Conservation (phyloP, 2,797 vertebrate genomes). For the Thamnophis elegans region DNA sequence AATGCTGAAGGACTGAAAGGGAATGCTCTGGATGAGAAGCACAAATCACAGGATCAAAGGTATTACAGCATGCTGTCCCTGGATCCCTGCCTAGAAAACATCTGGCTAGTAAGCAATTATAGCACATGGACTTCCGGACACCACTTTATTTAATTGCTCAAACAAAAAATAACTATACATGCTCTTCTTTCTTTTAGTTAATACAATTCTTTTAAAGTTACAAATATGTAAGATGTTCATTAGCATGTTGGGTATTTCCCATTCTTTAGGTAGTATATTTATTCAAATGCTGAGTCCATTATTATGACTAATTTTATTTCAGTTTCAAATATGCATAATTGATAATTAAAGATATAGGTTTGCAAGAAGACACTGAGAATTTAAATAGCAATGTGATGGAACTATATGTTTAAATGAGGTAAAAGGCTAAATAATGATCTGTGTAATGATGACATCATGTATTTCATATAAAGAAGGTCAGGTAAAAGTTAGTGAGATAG, state of each 20-base stretch:
- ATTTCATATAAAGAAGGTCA: neutral
- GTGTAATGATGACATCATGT: neutral
- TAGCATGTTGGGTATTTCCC: neutral
- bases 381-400: neutral
- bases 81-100: slow-evolving; percentile 6
- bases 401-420: neutral
- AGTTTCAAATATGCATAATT: neutral
- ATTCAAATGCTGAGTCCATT: neutral
- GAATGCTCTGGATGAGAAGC: neutral
- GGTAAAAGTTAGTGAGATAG: neutral
- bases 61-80: neutral
- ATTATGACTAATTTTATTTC: neutral
- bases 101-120: slow-evolving; percentile 6
- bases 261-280: neutral
- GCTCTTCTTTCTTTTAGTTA: neutral
- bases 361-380: neutral
- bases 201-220: neutral
- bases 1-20: fast-evolving
- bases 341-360: neutral
- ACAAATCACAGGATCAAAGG: neutral
- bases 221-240: neutral
- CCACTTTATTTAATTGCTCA: neutral
- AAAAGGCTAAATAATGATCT: neutral
- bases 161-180: neutral
- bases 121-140: neutral